Evolutionary conservation across 2,888 invertebrate species (phyloP), one percentile per base, ranked within the genome.

Genomic region (Eristalis pertinax): DNA sequence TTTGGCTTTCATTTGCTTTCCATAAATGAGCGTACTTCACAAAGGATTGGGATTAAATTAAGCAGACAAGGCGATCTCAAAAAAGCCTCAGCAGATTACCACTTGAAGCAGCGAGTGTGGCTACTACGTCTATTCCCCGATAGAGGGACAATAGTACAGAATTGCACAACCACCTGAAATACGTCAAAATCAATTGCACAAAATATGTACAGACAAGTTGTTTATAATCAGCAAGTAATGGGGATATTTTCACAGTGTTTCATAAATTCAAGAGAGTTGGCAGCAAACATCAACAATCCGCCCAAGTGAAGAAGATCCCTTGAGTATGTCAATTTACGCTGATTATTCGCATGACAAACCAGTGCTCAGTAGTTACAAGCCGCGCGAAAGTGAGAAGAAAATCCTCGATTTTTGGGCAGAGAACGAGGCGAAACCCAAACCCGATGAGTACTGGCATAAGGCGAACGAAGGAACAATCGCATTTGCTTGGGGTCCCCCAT

Each of bases 401-500:
- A 95, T 97, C 74, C 92, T 97, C 72, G 93, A 95, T 85, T 95
- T 96, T 90, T 99, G 99, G 99, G 95, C 96, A 89, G 94, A 96
- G 82, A 94, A 97, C 58, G 96, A 98, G 91, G 94, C 96, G 90
- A 96, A 95, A 63, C 97, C 50, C 7, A 50, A 1, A 5, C 7
- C 50, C 0, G 19, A 22, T 1, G 8, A 50, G 50, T 19, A 19
- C 13, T 67, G 60, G 10, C 97, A 5, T 95, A 95, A 95, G 96
- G 93, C 90, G 90, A 78, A 81, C n/a, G 24, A 68, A 24, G 86
- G 84, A 8, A 95, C 95, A 90, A 98, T 96, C 93, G 96, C 97
- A 0, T 99, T 99, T 93, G 99, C 97, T 92, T 99, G 99, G 95
- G 99, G 99, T 0, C 99, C 99, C 58, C 99, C 99, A 24, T 99